Conservation (phyloP, 2,113 vertebrate genomes). For the Carettochelys insculpta region DNA sequence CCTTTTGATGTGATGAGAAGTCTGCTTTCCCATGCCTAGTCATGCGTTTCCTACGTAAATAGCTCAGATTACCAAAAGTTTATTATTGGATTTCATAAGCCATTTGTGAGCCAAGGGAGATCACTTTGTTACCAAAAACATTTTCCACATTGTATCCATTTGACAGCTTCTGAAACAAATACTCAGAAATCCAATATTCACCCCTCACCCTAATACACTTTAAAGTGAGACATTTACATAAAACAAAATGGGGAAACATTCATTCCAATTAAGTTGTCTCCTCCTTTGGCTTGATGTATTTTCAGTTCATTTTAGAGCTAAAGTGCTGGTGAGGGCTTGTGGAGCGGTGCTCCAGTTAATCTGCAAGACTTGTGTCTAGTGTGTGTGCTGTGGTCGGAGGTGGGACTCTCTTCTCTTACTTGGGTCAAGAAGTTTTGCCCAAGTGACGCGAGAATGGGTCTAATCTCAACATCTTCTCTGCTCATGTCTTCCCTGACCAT, state of each 20-base stretch:
- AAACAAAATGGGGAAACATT: neutral
- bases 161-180: neutral
- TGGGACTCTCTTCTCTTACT: neutral
- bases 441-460: neutral
- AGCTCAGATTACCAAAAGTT: constrained; percentile 57
- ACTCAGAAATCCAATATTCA: neutral
- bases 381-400: neutral
- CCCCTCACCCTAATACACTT: fast-evolving
- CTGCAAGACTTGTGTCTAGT: neutral
- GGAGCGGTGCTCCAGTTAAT: neutral
- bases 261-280: neutral
- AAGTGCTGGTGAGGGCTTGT: neutral
- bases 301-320: neutral
- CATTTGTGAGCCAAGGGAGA: constrained; percentile 51
- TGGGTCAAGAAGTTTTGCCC: too few species aligned
- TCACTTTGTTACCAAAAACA: neutral
- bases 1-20: constrained; percentile 64
- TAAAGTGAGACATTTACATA: neutral
- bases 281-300: neutral
- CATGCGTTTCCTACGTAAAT: constrained; percentile 67
- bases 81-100: constrained; percentile 63
- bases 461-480: neutral
- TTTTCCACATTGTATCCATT: constrained; percentile 17
- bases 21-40: constrained; percentile 70
- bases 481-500: neutral